Evolutionary conservation across 2,888 invertebrate species (phyloP).

Genomic region (Hydrotaea cyrtoneurina): DNA sequence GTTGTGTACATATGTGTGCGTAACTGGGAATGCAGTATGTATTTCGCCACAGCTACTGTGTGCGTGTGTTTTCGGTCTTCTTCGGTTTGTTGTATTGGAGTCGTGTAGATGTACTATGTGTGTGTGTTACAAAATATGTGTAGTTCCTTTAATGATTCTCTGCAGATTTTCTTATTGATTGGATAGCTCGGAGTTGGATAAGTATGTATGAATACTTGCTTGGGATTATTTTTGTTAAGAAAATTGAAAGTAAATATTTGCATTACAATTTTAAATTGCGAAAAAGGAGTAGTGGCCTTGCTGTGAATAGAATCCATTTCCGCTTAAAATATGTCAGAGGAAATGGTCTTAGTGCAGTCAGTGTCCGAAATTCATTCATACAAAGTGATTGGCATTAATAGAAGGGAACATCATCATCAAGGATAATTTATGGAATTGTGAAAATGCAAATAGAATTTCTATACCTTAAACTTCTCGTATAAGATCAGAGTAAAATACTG

Average conservation of each 20-base stretch:
- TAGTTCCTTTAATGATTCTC: constrained; percentile 3
- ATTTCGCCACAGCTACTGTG: constrained; percentile 34
- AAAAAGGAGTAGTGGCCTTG: constrained; percentile 13
- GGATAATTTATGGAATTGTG: no score
- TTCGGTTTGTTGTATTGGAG: neutral
- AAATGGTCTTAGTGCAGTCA: neutral
- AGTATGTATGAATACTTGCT: neutral
- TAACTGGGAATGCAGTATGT: constrained; percentile 21
- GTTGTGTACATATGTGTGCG: neutral
- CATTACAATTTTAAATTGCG: constrained; percentile 41
- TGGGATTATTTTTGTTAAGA: constrained; percentile 37
- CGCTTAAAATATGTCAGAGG: neutral
- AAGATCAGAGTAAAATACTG: no score
- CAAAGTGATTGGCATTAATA: no score
- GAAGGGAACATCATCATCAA: no score
- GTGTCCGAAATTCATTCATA: neutral
- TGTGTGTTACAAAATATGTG: neutral
- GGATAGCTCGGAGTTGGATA: neutral
- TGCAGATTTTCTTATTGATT: neutral
- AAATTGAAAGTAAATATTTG: constrained; percentile 65
- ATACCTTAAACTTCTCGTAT: no score
- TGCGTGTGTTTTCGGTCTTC: neutral
- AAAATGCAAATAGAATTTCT: no score
- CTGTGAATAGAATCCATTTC: neutral
- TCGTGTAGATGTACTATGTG: neutral